Conservation (phyloP, 1,140 invertebrate species). For the Anagrus nilaparvatae region DNA sequence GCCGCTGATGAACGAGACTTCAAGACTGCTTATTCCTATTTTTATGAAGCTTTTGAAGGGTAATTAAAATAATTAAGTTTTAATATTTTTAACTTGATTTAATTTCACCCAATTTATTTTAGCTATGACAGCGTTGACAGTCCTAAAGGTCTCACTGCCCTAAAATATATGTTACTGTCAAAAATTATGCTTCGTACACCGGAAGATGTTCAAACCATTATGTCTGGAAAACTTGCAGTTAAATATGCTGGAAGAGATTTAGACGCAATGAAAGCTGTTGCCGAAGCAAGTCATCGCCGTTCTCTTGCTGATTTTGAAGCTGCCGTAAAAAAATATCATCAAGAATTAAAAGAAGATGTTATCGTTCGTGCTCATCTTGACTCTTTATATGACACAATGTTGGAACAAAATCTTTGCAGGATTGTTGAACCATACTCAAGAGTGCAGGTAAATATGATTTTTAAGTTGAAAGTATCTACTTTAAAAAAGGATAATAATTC, state of each 20-base stretch:
- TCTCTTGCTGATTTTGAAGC: conserved; percentile 93
- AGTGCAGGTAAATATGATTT: conserved; percentile 69
- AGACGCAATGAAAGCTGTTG: conserved; percentile 96
- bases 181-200: conserved; percentile 96
- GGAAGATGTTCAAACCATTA: conserved; percentile 92
- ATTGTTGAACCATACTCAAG: conserved; percentile 98
- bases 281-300: conserved; percentile 89
- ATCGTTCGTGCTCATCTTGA: conserved; percentile 94
- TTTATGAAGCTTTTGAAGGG: conserved; percentile 99
- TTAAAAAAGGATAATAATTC: conserved; percentile 4
- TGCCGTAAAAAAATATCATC: conserved; percentile 75
- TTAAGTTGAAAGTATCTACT: too few species aligned
- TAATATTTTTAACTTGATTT: background rate
- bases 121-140: conserved; percentile 89
- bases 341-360: conserved; percentile 89
- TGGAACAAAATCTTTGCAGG: conserved; percentile 97
- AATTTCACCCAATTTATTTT: conserved; percentile 7
- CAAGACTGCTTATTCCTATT: conserved; percentile 99
- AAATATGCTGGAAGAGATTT: conserved; percentile 93
- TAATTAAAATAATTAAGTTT: conserved; percentile 16
- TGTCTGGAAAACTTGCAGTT: conserved; percentile 92
- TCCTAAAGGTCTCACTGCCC: conserved; percentile 80
- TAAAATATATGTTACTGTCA: conserved; percentile 98
- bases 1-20: conserved; percentile 99
- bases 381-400: conserved; percentile 94